Evolutionary conservation across 1,140 invertebrate genomes (phyloP).

Genomic region (Bombus breviceps): DNA sequence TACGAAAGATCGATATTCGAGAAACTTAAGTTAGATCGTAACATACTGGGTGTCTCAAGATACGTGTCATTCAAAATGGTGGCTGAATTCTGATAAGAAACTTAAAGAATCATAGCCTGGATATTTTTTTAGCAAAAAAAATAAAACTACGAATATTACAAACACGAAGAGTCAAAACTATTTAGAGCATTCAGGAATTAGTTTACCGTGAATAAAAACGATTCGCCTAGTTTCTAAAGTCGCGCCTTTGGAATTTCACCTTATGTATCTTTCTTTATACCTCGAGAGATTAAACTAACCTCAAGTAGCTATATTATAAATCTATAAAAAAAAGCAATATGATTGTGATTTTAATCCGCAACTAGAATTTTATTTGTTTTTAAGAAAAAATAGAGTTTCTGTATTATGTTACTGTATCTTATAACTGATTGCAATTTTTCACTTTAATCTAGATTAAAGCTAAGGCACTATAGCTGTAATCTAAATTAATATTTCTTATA

Average conservation of each 20-base stretch:
- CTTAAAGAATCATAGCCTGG: too few species aligned
- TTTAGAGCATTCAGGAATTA: too few species aligned
- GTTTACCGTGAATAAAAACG: background rate
- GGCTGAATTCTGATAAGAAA: background rate
- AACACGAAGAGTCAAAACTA: too few species aligned
- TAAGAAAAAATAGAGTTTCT: background rate
- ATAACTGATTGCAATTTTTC: background rate
- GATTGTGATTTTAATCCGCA: background rate
- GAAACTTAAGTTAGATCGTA: background rate
- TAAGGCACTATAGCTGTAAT: background rate
- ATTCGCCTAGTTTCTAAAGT: background rate
- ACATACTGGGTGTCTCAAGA: background rate
- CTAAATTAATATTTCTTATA: background rate
- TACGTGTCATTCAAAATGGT: background rate
- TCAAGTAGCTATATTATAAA: too few species aligned
- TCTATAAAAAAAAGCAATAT: background rate
- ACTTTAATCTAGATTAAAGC: background rate
- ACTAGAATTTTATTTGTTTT: background rate
- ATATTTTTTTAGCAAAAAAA: background rate
- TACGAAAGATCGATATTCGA: background rate
- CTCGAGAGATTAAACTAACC: background rate
- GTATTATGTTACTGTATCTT: background rate
- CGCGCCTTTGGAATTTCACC: background rate
- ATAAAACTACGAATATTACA: too few species aligned
- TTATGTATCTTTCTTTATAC: background rate